Evolutionary conservation across 2,113 vertebrate species (phyloP).

Genomic region (Protobothrops flavoviridis): DNA sequence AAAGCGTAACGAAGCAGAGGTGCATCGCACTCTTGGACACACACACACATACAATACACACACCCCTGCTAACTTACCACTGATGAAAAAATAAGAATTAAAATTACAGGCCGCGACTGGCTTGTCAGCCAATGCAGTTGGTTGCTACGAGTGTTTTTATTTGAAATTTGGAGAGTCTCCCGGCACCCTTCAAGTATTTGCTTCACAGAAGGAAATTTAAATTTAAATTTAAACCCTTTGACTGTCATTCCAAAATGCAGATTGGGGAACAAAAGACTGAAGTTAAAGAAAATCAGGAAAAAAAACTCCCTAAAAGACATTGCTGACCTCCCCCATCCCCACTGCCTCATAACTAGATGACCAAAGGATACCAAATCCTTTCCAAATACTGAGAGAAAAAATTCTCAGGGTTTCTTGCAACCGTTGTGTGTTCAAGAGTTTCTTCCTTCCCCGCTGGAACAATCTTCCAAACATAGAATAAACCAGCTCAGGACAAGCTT

Average conservation of each 20-base stretch:
- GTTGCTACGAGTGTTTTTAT: background rate
- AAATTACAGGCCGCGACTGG: background rate
- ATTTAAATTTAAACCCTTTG: background rate
- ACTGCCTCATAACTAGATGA: background rate
- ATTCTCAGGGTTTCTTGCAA: background rate
- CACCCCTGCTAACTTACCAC: background rate
- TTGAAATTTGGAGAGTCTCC: background rate
- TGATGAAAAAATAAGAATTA: background rate
- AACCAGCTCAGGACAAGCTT: background rate
- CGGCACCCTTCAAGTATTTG: background rate
- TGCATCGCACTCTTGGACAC: too few species aligned
- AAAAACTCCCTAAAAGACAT: background rate
- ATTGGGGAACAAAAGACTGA: background rate
- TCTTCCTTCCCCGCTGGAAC: background rate
- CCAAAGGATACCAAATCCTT: background rate
- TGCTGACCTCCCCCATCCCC: background rate
- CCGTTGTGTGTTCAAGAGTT: background rate
- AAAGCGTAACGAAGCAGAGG: background rate
- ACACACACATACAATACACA: too few species aligned
- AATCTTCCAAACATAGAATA: background rate
- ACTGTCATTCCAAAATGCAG: background rate
- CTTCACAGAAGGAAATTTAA: background rate
- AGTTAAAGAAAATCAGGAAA: background rate
- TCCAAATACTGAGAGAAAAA: background rate
- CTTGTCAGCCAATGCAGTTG: rapidly evolving